A percentile compares a stretch with the other conserved stretches of the same genome.
Conservation (phyloP, 1,140 invertebrate species). For the Chlorops oryzae region DNA sequence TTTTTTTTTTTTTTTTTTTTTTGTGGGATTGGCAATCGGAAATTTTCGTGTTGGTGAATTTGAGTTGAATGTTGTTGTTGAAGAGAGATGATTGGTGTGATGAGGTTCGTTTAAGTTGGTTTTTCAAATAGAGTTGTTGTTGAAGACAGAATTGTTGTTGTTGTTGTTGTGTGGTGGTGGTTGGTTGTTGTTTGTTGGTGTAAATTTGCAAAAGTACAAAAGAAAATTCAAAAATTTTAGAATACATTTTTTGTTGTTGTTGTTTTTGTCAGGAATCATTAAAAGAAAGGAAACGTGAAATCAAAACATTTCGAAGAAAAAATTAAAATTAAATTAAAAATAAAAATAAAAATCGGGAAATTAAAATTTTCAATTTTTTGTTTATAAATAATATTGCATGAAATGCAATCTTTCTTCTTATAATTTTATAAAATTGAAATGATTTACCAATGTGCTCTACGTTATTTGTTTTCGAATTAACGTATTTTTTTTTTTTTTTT, state of each 20-base stretch:
- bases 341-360: conserved; percentile 1
- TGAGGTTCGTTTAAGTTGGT: conserved; percentile 13
- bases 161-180: background rate
- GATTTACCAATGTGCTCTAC: too few relatives aligned
- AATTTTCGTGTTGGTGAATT: too few relatives aligned
- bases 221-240: too few relatives aligned
- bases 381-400: background rate
- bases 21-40: conserved; percentile 1
- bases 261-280: conserved; percentile 1
- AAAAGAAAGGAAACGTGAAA: conserved; percentile 5
- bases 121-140: too few relatives aligned
- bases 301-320: background rate
- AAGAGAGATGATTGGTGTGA: background rate
- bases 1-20: conserved; percentile 7
- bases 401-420: too few relatives aligned
- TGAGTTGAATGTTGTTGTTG: conserved; percentile 3
- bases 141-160: conserved; percentile 12
- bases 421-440: too few relatives aligned
- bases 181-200: background rate
- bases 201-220: too few relatives aligned
- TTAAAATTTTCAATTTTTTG: background rate
- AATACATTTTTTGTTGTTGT: background rate
- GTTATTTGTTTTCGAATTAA: too few relatives aligned
- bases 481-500: too few relatives aligned
- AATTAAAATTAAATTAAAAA: background rate